Base-by-base conservation (phyloP, 2,888 invertebrate genomes). In the Acanthosepion esculentum region DNA sequence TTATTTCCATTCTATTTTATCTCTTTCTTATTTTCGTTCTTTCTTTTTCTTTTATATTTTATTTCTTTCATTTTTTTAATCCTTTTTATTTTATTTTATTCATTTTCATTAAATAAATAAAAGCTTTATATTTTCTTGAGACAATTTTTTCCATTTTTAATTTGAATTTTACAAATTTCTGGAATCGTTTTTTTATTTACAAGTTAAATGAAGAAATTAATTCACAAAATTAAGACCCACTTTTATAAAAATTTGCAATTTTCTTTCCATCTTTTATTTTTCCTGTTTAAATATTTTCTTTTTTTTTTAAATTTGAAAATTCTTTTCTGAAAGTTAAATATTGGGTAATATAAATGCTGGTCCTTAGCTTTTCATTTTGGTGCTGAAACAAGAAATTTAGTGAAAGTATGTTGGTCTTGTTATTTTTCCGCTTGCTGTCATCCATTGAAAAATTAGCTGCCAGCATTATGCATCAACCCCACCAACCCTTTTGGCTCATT, bases 201-300 rank as follows among this genome's bases (percentile, higher is more conserved):
- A 78, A 78, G n/a, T 78, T 78, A 78, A 78, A 78, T 78, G 78
- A 78, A 78, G 78, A 78, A 78, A 78, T 78, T 78, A 78, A 78
- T 78, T 78, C 78, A 5, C 78, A n/a, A 78, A 78, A 78, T 78
- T 78, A 78, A n/a, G 78, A 78, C n/a, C 12, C n/a, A 78, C n/a
- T 12, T 78, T 78, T n/a, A 33, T 78, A 41, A 41, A 41, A 41
- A 33, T 78, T 78, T 78, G 59, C 78, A 78, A 78, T 78, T 78
- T 78, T 78, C 78, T 78, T n/a, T 23, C 59, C 59, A 0, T 59
- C n/a, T 78, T 78, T 78, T 78, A 78, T n/a, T 78, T 78, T 78
- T n/a, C n/a, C 78, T 78, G 78, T 78, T 78, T 33, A n/a, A 78
- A 15, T 78, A n/a, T 64, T 64, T 29, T 78, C 10, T n/a, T 78